Percentiles rank a stretch among this genome's conserved stretches.
phyloP scores from a whole-genome alignment of 2,113 vertebrate genomes.

The Odontesthes bonariensis region DNA sequence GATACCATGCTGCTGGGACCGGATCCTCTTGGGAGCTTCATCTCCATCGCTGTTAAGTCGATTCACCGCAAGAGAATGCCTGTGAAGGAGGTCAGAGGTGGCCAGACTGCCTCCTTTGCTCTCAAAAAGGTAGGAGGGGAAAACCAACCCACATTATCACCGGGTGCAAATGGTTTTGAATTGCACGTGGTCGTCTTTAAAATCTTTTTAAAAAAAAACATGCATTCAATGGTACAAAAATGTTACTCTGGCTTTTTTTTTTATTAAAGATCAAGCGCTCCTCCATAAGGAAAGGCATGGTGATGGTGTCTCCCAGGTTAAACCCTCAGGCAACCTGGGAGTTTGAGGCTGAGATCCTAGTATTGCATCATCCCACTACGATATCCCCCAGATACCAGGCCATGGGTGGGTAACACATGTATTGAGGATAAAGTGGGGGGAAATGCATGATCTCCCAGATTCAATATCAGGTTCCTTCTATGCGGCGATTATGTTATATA shows the following conservation, averaged over 20 bases:
- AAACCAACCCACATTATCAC: not conserved
- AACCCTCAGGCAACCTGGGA: slow-evolving; percentile 98
- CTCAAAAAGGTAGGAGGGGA: slow-evolving; percentile 90
- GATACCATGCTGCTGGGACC: slow-evolving; percentile 95
- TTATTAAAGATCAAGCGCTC: slow-evolving; percentile 94
- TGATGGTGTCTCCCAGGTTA: slow-evolving; percentile 96
- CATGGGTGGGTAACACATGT: slow-evolving; percentile 87
- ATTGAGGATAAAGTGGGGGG: not conserved
- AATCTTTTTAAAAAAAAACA: too few species aligned
- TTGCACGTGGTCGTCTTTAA: not conserved
- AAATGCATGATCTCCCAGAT: too few species aligned
- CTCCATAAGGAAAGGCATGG: slow-evolving; percentile 97
- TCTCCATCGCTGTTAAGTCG: slow-evolving; percentile 95
- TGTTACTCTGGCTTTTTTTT: slow-evolving; percentile 3
- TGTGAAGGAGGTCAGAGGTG: slow-evolving; percentile 95
- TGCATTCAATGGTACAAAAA: too few species aligned
- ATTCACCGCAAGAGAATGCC: slow-evolving; percentile 99
- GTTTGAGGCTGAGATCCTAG: slow-evolving; percentile 98
- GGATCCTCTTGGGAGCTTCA: slow-evolving; percentile 95
- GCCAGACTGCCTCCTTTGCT: slow-evolving; percentile 97
- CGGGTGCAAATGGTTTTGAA: not conserved
- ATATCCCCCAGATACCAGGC: slow-evolving; percentile 98
- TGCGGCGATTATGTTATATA: too few species aligned
- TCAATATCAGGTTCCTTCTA: too few species aligned
- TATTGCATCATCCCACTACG: slow-evolving; percentile 96